Percentiles rank a stretch among this genome's conserved stretches.
Conservation (phyloP, 2,113 vertebrate genomes). For the Misgurnus anguillicaudatus region DNA sequence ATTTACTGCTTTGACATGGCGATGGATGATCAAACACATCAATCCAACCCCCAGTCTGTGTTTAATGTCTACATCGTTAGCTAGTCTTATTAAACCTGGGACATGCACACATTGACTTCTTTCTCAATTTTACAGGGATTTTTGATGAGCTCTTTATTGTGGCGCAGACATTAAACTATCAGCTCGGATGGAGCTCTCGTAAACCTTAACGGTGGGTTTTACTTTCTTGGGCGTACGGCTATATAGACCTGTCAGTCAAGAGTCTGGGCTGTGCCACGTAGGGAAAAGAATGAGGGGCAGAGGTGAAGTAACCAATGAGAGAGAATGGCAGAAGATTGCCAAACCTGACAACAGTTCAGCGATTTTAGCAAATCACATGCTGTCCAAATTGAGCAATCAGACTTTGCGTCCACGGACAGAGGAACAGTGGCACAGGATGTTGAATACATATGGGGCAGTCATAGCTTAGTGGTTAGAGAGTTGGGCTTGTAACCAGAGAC, state of each 20-base stretch:
- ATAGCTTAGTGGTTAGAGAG: no score
- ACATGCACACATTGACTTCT: constrained; percentile 46
- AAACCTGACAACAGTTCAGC: constrained; percentile 59
- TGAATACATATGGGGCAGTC: no score
- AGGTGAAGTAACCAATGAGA: not conserved
- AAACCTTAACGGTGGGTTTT: constrained; percentile 50
- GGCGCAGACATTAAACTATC: constrained; percentile 39
- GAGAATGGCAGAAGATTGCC: constrained; percentile 48
- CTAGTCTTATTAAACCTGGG: constrained; percentile 18
- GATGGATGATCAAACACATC: constrained; percentile 38
- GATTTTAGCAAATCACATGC: constrained; percentile 62
- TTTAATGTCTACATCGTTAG: constrained; percentile 2
- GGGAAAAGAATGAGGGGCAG: not conserved
- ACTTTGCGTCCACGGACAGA: constrained; percentile 54
- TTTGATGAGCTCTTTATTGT: constrained; percentile 41
- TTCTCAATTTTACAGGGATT: constrained; percentile 21
- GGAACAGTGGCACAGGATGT: constrained; percentile 24
- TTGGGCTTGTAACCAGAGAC: no score
- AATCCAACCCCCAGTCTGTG: constrained; percentile 16
- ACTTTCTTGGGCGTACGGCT: constrained; percentile 25
- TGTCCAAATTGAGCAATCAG: constrained; percentile 61
- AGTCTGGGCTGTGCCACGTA: not conserved
- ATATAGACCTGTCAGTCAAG: constrained; percentile 47
- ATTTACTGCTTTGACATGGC: constrained; percentile 28
- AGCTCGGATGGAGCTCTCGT: constrained; percentile 28